Conservation (phyloP, 2,888 invertebrate genomes). For the Synanthedon formicaeformis region DNA sequence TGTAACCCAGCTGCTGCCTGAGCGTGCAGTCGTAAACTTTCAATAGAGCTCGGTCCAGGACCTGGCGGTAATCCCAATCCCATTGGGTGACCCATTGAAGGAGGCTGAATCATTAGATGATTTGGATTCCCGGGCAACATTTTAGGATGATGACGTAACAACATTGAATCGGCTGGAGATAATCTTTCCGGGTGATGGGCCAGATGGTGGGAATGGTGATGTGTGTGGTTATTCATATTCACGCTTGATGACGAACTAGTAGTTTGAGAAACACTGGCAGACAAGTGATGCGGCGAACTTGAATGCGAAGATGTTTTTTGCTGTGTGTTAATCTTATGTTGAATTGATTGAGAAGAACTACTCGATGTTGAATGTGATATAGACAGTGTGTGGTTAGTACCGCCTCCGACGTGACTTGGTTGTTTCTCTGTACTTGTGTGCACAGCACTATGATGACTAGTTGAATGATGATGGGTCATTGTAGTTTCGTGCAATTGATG, state of each 20-base stretch:
- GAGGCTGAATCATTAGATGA: conserved; percentile 75
- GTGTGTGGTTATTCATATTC: conserved; percentile 73
- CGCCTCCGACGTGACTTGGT: conserved; percentile 61
- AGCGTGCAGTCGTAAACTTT: conserved; percentile 80
- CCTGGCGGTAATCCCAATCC: conserved; percentile 67
- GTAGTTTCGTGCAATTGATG: conserved; percentile 76
- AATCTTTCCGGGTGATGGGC: conserved; percentile 76
- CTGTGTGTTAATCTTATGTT: conserved; percentile 71
- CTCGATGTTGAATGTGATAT: conserved; percentile 78
- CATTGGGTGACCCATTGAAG: conserved; percentile 73
- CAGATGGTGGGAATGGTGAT: conserved; percentile 74
- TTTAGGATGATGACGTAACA: conserved; percentile 61
- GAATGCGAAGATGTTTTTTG: conserved; percentile 59
- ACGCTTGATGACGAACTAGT: conserved; percentile 65
- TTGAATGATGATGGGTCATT: conserved; percentile 75
- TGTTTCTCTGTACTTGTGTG: conserved; percentile 76
- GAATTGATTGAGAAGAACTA: conserved; percentile 75
- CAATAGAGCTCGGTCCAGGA: conserved; percentile 74
- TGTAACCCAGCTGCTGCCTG: conserved; percentile 74
- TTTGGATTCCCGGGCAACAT: conserved; percentile 70
- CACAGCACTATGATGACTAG: conserved; percentile 74
- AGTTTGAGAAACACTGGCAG: conserved; percentile 68
- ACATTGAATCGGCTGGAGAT: conserved; percentile 71
- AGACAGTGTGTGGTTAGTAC: conserved; percentile 71
- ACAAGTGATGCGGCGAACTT: conserved; percentile 65